Base-by-base conservation (phyloP, 2,797 vertebrate genomes). In the Lepilemur septentrionalis region DNA sequence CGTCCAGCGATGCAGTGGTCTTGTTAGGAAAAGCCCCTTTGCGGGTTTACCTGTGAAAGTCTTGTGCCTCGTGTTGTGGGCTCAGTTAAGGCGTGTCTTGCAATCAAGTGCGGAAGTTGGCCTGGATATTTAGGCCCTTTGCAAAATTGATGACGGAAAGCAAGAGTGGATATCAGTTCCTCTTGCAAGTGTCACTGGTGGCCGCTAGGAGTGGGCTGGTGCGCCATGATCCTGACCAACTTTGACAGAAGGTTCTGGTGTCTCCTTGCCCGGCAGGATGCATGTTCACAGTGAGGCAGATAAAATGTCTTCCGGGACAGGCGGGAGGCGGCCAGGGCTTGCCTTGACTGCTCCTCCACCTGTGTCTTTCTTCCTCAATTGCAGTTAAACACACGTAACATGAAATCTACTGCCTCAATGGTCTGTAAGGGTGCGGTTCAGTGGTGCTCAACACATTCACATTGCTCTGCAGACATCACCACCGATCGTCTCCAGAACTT, bases 51-150 rank as follows among this genome's bases (percentile, higher is more conserved):
- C 67, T n/a, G 25, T 14, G 70, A 70, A 41, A 30, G 8, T n/a
- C 7, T 12, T 0, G 0, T 0, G 0, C 2, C 5, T 18, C 5
- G 5, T 2, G 4, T 30, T 1, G 0, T 0, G 23, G 4, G 18
- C 55, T 30, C 3, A 0, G 20, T 12, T 41, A 50, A 28, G 25
- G 41, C 1, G 9, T 13, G 18, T 1, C 32, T 46, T 10, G 4
- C 25, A 0, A 1, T 17, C 65, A 1, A 8, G 30, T 18, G 20
- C 12, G 46, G 61, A 41, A 7, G 3, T 7, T 25, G 15, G 30
- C 38, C 52, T 70, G 4, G 46, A 43, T 25, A 18, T 13, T 0
- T 48, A 35, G 0, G 2, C 28, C 46, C 23, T 46, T 32, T 14
- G 23, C 7, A 12, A 87, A 57, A 38, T 13, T 14, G 3, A 8